phyloP scores from a whole-genome alignment of 2,797 vertebrate species.

The Rhincodon typus region DNA sequence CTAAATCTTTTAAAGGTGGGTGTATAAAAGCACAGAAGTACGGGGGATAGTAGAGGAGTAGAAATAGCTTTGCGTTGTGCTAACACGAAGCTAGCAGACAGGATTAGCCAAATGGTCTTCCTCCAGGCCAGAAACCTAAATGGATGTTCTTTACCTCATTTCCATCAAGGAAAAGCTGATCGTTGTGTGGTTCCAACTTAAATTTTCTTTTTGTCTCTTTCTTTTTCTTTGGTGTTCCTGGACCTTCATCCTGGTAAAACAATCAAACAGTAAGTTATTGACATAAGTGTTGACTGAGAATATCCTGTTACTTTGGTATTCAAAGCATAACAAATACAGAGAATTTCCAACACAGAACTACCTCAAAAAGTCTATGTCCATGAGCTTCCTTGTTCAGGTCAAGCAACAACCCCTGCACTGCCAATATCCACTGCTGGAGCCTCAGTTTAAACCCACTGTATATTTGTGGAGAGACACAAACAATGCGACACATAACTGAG shows the following conservation, averaged over 20 bases:
- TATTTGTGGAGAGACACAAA: too few species aligned
- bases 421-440: too few species aligned
- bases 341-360: neutral
- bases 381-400: neutral
- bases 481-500: too few species aligned
- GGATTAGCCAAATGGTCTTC: neutral
- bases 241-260: conserved; percentile 76
- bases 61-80: neutral
- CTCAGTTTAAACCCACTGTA: too few species aligned
- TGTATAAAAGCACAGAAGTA: neutral
- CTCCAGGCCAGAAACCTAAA: conserved; percentile 39
- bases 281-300: neutral
- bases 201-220: conserved; percentile 98
- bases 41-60: neutral
- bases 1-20: neutral
- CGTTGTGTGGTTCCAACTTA: conserved; percentile 93
- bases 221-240: conserved; percentile 89
- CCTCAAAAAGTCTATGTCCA: neutral
- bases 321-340: neutral
- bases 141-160: conserved; percentile 71
- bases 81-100: neutral
- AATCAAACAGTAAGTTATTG: neutral
- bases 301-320: neutral
- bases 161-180: conserved; percentile 92
- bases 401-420: too few species aligned